These are phyloP conservation scores for Acrossocheilus wenchowensis DNA, from an alignment of 2,797 vertebrate species.

Conservation along the genomic window DNA sequence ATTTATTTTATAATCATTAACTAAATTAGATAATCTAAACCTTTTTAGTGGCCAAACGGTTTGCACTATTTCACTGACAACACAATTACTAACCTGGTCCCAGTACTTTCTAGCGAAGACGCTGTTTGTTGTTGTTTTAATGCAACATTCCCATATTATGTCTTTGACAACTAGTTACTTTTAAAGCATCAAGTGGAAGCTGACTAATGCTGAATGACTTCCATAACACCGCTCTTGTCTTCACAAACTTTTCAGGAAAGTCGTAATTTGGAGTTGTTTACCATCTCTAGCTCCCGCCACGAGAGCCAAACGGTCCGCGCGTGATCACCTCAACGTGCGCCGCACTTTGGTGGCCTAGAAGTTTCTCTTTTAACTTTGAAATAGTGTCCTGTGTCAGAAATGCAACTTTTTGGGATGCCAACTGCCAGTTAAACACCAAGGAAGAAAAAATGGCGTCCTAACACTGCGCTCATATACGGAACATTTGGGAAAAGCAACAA, in stretches of 20 bases:
- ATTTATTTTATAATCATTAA: not conserved
- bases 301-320: not conserved
- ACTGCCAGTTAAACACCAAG: too few relatives aligned
- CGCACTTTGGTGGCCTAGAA: not conserved
- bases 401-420: not conserved
- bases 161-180: not conserved
- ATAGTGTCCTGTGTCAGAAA: not conserved
- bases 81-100: not conserved
- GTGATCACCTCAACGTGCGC: not conserved
- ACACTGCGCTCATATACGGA: too few relatives aligned
- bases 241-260: not conserved
- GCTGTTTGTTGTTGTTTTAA: not conserved
- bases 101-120: not conserved
- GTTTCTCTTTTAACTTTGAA: not conserved
- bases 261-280: not conserved
- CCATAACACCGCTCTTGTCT: not conserved
- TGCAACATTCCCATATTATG: not conserved
- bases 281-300: not conserved
- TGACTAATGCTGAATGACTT: not conserved
- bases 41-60: not conserved
- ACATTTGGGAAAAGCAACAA: too few relatives aligned
- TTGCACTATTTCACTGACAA: not conserved
- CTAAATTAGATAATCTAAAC: not conserved
- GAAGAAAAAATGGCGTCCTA: too few relatives aligned
- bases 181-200: not conserved